Conservation (phyloP, 1,140 invertebrate genomes). For the Pachyrhynchus sulphureomaculatus region DNA sequence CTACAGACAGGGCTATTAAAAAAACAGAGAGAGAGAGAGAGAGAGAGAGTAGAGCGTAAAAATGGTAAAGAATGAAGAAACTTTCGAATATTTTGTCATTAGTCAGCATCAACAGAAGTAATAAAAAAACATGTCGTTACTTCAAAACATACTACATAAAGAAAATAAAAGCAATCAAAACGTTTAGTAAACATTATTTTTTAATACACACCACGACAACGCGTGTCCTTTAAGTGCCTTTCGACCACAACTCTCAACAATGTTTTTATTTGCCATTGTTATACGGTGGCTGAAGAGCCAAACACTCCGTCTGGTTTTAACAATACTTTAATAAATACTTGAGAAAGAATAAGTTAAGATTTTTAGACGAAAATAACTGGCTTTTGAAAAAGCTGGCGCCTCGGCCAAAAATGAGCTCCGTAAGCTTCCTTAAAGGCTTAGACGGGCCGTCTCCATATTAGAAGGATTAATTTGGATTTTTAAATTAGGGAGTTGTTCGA, state of each 20-base stretch:
- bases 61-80: too few relatives aligned
- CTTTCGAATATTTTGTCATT: too few relatives aligned
- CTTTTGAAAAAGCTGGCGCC: constrained; percentile 33
- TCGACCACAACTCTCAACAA: not conserved
- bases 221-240: constrained; percentile 5
- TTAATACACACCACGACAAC: not conserved
- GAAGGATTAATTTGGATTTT: constrained; percentile 20
- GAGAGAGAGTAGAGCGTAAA: too few relatives aligned
- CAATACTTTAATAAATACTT: constrained; percentile 38
- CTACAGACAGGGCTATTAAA: too few relatives aligned
- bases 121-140: too few relatives aligned
- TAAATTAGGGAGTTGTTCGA: not conserved
- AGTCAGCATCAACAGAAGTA: too few relatives aligned
- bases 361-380: constrained; percentile 32
- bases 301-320: constrained; percentile 32
- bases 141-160: too few relatives aligned
- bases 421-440: constrained; percentile 19
- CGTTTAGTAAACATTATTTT: too few relatives aligned
- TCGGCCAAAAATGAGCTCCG: constrained; percentile 15
- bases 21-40: too few relatives aligned
- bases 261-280: constrained; percentile 27
- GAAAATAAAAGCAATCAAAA: too few relatives aligned
- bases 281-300: constrained; percentile 28
- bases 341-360: constrained; percentile 26
- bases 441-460: constrained; percentile 15